phyloP scores from a whole-genome alignment of 2,113 vertebrate genomes.

The Bubo bubo region DNA sequence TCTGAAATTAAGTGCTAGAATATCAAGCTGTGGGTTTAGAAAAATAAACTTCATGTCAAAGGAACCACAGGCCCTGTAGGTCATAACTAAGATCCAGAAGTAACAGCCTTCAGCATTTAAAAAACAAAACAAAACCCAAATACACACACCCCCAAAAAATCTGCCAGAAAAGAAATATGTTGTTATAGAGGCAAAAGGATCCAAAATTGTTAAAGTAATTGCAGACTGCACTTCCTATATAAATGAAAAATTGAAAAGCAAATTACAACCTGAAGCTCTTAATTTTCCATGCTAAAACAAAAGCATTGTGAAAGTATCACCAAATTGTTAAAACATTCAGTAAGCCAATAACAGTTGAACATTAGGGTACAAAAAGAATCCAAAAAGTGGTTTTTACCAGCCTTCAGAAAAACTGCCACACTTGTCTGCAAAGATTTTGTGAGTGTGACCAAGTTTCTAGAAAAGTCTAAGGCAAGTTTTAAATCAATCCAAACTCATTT shows the following conservation, averaged over 20 bases:
- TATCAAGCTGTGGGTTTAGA: constrained; percentile 94
- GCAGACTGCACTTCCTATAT: neutral
- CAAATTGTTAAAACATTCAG: neutral
- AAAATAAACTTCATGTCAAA: constrained; percentile 92
- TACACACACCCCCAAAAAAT: neutral
- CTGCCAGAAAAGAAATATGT: neutral
- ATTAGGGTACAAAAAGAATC: neutral
- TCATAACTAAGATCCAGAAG: constrained; percentile 77
- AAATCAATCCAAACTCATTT: neutral
- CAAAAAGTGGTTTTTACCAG: neutral
- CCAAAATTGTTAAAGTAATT: neutral
- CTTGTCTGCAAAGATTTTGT: neutral
- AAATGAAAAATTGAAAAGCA: neutral
- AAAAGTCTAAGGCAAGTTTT: neutral
- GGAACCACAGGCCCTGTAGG: constrained; percentile 85
- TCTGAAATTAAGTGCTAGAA: constrained; percentile 99
- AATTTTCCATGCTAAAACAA: neutral
- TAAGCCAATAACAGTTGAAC: neutral
- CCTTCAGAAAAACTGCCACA: neutral
- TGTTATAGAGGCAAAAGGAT: neutral
- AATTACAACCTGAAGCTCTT: neutral
- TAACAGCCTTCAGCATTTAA: constrained; percentile 8
- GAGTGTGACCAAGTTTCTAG: neutral
- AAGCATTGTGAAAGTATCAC: neutral
- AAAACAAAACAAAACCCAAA: neutral